Evolutionary conservation across 2,113 vertebrate genomes (phyloP), one percentile per base, ranked within the genome.

Genomic region (Poecile atricapillus): DNA sequence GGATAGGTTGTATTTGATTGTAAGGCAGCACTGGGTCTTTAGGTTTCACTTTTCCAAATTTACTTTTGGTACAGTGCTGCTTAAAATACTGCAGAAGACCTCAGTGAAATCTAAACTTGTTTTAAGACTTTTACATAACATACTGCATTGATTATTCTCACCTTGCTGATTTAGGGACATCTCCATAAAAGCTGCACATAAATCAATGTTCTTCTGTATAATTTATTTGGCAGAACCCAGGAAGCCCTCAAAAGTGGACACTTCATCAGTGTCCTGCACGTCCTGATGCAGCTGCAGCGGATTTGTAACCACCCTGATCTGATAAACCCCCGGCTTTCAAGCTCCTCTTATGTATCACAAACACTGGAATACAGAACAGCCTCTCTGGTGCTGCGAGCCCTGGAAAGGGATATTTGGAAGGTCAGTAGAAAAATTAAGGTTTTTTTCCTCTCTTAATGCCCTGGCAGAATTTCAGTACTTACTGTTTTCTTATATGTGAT

Each of bases 261-360:
- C 92, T 99, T 99, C 96, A 98, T 99, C 83, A 99, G 99, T 44
- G 99, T 99, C 78, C 98, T 99, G 78, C 98, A 99, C 14, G 98
- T 99, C 22, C 97, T 99, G 95, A 99, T 99, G 98, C 98, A 98
- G 97, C 97, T 99, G 52, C 98, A 99, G 93, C 96, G 98, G 89
- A 99, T 99, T 68, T 99, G 99, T 96, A 99, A 99, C 94, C 99
- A 99, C 83, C 99, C 99, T 11, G 98, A 99, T 86, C 97, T 99
- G 97, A 98, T 99, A 75, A 98, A 98, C 31, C 98, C 98, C 21
- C 97, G 99, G 70, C 97, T 98, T 35, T 98, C 97, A 7, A 96
- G 96, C 80, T 98, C 97, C 63, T 98, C 99, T 10, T 99, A 96
- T 15, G 98, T 98, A 28, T 98, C 97, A 64, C 97, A 98, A 89